phyloP scores from a whole-genome alignment of 64 coral and sea anemone genomes.

The Anthopleura sola region DNA sequence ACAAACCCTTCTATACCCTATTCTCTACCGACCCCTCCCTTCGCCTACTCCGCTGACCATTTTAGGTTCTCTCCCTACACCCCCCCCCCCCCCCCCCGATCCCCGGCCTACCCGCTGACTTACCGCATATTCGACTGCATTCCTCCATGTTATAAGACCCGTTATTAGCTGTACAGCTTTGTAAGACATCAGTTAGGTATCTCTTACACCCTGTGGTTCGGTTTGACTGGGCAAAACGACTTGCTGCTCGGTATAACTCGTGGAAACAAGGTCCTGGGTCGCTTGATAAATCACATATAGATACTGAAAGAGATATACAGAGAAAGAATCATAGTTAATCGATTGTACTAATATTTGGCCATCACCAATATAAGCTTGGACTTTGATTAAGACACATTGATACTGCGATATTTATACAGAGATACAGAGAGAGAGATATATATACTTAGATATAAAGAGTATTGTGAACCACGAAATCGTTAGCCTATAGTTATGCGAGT shows the following conservation, averaged over 20 bases:
- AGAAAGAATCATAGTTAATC: not conserved
- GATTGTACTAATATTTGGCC: not conserved
- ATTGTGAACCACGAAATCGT: too few species aligned
- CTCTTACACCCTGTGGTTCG: slow-evolving; percentile 33
- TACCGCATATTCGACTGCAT: slow-evolving; percentile 59
- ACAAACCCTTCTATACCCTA: too few species aligned
- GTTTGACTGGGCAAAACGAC: not conserved
- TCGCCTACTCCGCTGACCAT: too few species aligned
- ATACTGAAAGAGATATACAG: slow-evolving; percentile 2
- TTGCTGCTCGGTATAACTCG: slow-evolving; percentile 11
- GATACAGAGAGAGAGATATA: too few species aligned
- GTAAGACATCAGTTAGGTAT: slow-evolving; percentile 50
- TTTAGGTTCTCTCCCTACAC: too few species aligned
- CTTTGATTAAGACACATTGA: too few species aligned
- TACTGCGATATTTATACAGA: too few species aligned
- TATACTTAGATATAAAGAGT: too few species aligned
- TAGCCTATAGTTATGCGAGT: too few species aligned
- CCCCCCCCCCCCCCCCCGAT: not conserved
- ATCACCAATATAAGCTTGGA: too few species aligned
- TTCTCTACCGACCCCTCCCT: too few species aligned
- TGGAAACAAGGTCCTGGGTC: slow-evolving; percentile 50
- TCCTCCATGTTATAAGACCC: slow-evolving; percentile 39
- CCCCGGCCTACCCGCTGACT: not conserved
- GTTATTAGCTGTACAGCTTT: slow-evolving; percentile 24
- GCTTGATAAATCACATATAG: slow-evolving; percentile 6